Evolutionary conservation across 2,888 invertebrate genomes (phyloP), one percentile per base, ranked within the genome.

Genomic region (Dasysyrphus albostriatus): DNA sequence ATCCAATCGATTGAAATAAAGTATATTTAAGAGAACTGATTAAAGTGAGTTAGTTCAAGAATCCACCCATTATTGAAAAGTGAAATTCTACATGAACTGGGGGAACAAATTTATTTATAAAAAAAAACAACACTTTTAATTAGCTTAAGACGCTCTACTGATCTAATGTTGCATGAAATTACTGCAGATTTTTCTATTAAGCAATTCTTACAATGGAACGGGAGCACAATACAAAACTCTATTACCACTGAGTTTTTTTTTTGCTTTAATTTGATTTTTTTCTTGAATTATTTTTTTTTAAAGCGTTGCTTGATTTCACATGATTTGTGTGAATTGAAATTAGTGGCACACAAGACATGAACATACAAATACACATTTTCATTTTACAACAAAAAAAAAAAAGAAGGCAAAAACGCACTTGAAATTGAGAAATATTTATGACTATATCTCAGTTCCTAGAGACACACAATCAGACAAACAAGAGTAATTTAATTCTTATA

Each of bases 141-240:
- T 29, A 58, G 29, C 63, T 65, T 47, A 70, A 70, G 10, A 59
- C 70, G 14, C 24, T 24, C 24, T 24, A 39, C 65, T 74, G 59
- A 58, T 72, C 83, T 87, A 87, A 87, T 87, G 83, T 87, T 78
- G 87, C 87, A 78, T 87, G 87, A 87, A 87, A 83, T 87, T 78
- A 79, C 70, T 79, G 78, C 75, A 79, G 79, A 87, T 83, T 83
- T 87, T 87, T 75, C 83, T 87, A 75, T 87, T 87, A 87, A 87
- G 83, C 87, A 87, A 87, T 87, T 83, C 83, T 78, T 2, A 24
- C 24, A 74, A 51, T 29, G 87, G 87, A 87, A 87, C 83, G 78
- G 72, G 87, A 87, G 78, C 87, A 83, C 78, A 39, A 78, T 32
- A 87, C 29, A 78, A 83, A 81, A 87, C 75, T 82, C 72, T 83